Evolutionary conservation across 1,140 invertebrate genomes (phyloP), one percentile per base, ranked within the genome.

Genomic region (Zeugodacus cucurbitae): DNA sequence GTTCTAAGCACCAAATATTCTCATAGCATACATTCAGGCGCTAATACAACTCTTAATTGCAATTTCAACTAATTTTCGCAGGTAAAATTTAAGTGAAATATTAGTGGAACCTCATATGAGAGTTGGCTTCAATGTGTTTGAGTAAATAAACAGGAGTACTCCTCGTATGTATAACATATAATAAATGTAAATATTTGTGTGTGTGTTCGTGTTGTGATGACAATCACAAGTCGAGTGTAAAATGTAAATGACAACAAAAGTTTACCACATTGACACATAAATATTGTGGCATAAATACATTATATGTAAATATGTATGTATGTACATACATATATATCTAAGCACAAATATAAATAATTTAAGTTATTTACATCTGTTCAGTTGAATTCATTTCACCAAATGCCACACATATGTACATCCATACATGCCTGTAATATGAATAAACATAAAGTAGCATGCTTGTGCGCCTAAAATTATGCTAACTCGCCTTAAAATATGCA

Each of bases 211-310:
- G 44, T 82, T 82, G 44, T 82, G 41, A 82, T 82, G 26, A 34
- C 74, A 82, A 82, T 26, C 74, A 22, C 74, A 82, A 82, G 74
- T 82, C 74, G 41, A 82, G 74, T 82, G 74, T 82, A 82, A 82
- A 82, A 82, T 82, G n/a, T 82, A 82, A 82, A 82, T 82, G 44
- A 82, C 74, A 82, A 82, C 74, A 82, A 29, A 82, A 54, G 14
- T 82, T 26, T 34, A 48, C 20, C 41, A 48, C 37, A 74, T 7
- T 10, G 41, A 29, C 22, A 82, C 74, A 48, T 26, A 82, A 70
- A 70, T 70, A 29, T 70, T 14, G 29, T 70, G 26, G 26, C 74
- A 82, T 82, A 82, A 82, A 26, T 82, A 82, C 22, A 78, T n/a
- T 74, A 41, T 78, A 78, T 44, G 37, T n/a, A 48, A 48, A 82